A percentile compares a stretch with the other conserved stretches of the same genome.
Conservation (phyloP, 2,888 invertebrate genomes). For the Bombylius major region DNA sequence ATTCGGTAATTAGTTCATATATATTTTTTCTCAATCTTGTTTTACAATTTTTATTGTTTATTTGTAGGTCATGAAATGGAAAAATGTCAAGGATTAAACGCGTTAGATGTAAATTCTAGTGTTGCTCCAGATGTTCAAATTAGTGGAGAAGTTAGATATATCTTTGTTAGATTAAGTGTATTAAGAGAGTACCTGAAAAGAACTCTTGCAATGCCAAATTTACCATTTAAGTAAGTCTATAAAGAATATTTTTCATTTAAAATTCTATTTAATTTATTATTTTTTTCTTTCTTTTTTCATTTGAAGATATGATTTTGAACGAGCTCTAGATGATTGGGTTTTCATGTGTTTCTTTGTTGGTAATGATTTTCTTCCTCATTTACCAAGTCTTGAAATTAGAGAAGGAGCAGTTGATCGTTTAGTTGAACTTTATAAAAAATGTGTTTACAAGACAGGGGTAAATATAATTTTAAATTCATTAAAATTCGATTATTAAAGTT, state of each 20-base stretch:
- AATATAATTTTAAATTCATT: conserved; percentile 20
- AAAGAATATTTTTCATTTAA: not conserved
- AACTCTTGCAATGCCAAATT: conserved; percentile 79
- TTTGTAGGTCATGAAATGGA: conserved; percentile 72
- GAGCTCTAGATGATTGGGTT: conserved; percentile 96
- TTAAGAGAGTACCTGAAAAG: conserved; percentile 85
- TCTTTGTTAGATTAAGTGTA: conserved; percentile 86
- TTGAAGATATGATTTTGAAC: conserved; percentile 71
- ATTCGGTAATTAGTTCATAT: conserved; percentile 39
- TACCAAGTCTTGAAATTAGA: conserved; percentile 93
- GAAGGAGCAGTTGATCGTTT: conserved; percentile 94
- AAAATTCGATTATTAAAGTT: not conserved
- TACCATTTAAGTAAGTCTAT: conserved; percentile 57
- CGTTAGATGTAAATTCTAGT: conserved; percentile 42
- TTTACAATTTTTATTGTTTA: too few species aligned
- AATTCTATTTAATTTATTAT: not conserved
- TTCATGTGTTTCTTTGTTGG: conserved; percentile 99
- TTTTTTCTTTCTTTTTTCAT: not conserved
- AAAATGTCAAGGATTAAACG: conserved; percentile 68
- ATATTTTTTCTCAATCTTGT: too few species aligned
- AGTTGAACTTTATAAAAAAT: conserved; percentile 84
- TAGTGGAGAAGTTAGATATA: conserved; percentile 70
- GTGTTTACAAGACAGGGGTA: conserved; percentile 84
- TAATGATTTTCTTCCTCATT: conserved; percentile 95
- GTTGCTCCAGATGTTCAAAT: conserved; percentile 43